These are phyloP conservation scores for Argynnis bischoffii DNA, from an alignment of 2,888 invertebrate species.

Conservation along the genomic window DNA sequence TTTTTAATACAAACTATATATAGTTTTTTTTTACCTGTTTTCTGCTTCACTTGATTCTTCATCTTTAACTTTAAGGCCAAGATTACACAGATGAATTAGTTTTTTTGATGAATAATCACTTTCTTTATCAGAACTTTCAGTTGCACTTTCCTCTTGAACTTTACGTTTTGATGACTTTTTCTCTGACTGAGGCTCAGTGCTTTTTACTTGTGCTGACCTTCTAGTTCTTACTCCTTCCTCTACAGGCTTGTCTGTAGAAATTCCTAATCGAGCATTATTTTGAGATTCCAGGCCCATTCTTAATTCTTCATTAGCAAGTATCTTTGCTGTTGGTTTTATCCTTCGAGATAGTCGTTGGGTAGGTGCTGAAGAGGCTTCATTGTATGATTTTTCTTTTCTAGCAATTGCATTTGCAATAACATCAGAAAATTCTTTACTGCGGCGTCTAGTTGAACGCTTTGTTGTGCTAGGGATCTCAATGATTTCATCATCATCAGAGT, in stretches of 20 bases:
- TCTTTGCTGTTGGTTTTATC: slow-evolving; percentile 86
- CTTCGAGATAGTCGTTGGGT: slow-evolving; percentile 72
- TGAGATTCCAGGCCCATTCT: slow-evolving; percentile 82
- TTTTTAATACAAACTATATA: slow-evolving; percentile 37
- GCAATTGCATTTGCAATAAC: slow-evolving; percentile 87
- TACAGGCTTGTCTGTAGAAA: slow-evolving; percentile 57
- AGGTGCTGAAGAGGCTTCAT: slow-evolving; percentile 65
- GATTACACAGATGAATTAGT: slow-evolving; percentile 79
- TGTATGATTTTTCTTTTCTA: slow-evolving; percentile 87
- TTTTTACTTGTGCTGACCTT: slow-evolving; percentile 55
- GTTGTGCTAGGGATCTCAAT: slow-evolving; percentile 68
- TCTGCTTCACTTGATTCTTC: slow-evolving; percentile 47
- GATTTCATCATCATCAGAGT: slow-evolving; percentile 67
- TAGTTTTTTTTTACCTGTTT: slow-evolving; percentile 43
- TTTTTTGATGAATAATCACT: slow-evolving; percentile 77
- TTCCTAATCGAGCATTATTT: slow-evolving; percentile 79
- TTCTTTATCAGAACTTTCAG: slow-evolving; percentile 38
- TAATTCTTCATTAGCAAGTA: slow-evolving; percentile 85
- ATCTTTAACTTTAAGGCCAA: slow-evolving; percentile 76
- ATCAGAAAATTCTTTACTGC: slow-evolving; percentile 84
- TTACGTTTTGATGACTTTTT: slow-evolving; percentile 39
- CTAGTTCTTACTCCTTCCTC: slow-evolving; percentile 70
- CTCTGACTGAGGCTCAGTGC: slow-evolving; percentile 44
- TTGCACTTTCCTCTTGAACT: slow-evolving; percentile 33
- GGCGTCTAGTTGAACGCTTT: slow-evolving; percentile 85